Conservation (phyloP, 2,797 vertebrate genomes). For the Phrynocephalus forsythii region DNA sequence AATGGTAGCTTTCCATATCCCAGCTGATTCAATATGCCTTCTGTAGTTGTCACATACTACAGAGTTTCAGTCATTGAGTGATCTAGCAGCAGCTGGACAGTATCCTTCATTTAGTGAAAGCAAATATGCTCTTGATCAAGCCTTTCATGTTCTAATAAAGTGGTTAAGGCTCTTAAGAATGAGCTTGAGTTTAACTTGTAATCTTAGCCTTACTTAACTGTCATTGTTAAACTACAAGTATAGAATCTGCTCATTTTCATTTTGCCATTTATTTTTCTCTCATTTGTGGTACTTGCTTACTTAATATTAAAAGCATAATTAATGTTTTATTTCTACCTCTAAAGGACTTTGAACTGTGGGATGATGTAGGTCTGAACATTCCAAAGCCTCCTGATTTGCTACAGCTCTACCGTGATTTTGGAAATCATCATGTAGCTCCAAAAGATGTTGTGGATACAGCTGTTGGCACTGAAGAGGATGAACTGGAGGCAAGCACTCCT, state of each 20-base stretch:
- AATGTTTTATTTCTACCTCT: slow-evolving; percentile 56
- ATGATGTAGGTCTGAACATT: slow-evolving; percentile 97
- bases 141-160: too few species aligned
- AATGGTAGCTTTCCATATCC: not conserved
- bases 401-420: slow-evolving; percentile 94
- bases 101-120: too few species aligned
- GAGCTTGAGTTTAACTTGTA: not conserved
- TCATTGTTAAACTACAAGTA: not conserved
- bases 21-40: too few species aligned
- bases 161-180: not conserved
- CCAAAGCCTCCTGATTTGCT: slow-evolving; percentile 95
- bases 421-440: slow-evolving; percentile 81
- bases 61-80: too few species aligned
- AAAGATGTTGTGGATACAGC: slow-evolving; percentile 87
- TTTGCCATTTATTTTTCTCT: not conserved
- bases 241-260: not conserved
- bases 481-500: slow-evolving; percentile 82
- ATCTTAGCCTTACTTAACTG: not conserved
- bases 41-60: too few species aligned
- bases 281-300: not conserved
- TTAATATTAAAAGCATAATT: not conserved
- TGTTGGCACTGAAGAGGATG: slow-evolving; percentile 85
- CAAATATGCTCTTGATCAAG: too few species aligned
- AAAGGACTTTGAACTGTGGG: slow-evolving; percentile 99
- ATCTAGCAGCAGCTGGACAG: too few species aligned